These are phyloP conservation scores for Thaumetopoea pityocampa DNA, from an alignment of 1,140 invertebrate genomes.

Conservation along the genomic window DNA sequence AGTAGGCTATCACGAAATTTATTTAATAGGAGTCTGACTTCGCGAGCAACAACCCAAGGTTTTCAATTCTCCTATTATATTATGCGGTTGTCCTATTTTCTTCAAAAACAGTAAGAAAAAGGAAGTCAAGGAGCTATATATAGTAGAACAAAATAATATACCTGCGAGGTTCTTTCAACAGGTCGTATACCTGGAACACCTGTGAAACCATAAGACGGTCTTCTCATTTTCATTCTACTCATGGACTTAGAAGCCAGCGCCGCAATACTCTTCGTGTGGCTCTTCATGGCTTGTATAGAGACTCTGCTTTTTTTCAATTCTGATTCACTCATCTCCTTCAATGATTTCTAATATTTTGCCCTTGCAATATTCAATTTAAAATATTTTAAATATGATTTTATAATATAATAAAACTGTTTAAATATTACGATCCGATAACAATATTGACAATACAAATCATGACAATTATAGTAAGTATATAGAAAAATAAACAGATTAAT, in stretches of 20 bases:
- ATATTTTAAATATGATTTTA: too few relatives aligned
- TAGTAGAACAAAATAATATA: slow-evolving; percentile 14
- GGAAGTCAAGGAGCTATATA: neutral
- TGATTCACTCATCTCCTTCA: slow-evolving; percentile 33
- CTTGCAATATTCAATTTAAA: too few relatives aligned
- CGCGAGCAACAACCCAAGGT: too few relatives aligned
- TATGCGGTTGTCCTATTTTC: neutral
- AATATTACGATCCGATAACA: too few relatives aligned
- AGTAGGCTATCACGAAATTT: too few relatives aligned
- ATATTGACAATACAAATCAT: too few relatives aligned
- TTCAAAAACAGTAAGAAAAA: neutral
- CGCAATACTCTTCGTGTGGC: slow-evolving; percentile 22
- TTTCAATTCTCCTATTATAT: too few relatives aligned
- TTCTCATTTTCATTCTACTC: slow-evolving; percentile 46
- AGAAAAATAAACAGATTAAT: too few relatives aligned
- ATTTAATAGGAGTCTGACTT: too few relatives aligned
- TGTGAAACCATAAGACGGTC: slow-evolving; percentile 44
- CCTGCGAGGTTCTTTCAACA: slow-evolving; percentile 46
- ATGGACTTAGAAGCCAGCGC: slow-evolving; percentile 30
- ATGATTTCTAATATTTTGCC: too few relatives aligned
- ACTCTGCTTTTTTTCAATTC: slow-evolving; percentile 34
- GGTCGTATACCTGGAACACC: slow-evolving; percentile 49
- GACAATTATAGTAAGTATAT: too few relatives aligned
- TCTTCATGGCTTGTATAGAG: slow-evolving; percentile 31
- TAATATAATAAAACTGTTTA: too few relatives aligned